Percentiles rank a stretch among this genome's conserved stretches.
Evolutionary conservation across 2,797 vertebrate species (phyloP).

Genomic region (Muscicapa striata): DNA sequence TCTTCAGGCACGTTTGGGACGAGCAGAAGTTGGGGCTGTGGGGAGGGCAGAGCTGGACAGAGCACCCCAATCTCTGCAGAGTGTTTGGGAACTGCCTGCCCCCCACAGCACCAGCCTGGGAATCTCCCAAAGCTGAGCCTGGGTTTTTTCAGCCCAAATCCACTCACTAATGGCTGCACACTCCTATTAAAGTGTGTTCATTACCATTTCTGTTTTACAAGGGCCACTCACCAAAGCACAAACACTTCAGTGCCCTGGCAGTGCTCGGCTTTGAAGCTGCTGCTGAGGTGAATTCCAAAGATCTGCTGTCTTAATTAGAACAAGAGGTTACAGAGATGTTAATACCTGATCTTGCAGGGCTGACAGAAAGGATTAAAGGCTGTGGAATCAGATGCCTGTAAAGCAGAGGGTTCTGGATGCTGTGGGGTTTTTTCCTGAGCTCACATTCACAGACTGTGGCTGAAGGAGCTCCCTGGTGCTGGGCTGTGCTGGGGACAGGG

Average conservation of each 20-base stretch:
- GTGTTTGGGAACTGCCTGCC: accelerated
- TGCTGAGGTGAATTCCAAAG: neutral
- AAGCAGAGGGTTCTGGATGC: neutral
- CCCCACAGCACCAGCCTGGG: accelerated
- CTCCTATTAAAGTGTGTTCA: neutral
- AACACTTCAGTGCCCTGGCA: neutral
- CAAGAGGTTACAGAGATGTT: conserved; percentile 26
- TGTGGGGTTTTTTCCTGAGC: neutral
- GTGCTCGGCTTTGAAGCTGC: neutral
- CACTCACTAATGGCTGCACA: accelerated
- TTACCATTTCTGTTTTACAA: neutral
- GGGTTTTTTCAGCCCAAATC: neutral
- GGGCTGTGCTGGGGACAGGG: neutral
- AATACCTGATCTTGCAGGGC: conserved; percentile 15
- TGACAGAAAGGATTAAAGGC: conserved; percentile 16
- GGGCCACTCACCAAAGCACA: neutral
- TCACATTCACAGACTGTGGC: neutral
- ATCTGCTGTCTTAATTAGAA: conserved; percentile 34
- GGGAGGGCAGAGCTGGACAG: neutral
- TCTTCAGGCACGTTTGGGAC: neutral
- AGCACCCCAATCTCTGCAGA: neutral
- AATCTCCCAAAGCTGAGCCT: neutral
- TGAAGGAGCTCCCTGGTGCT: neutral
- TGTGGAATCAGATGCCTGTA: neutral
- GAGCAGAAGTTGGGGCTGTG: neutral